phyloP scores from a whole-genome alignment of 2,797 vertebrate genomes.

The Danio tinwini region DNA sequence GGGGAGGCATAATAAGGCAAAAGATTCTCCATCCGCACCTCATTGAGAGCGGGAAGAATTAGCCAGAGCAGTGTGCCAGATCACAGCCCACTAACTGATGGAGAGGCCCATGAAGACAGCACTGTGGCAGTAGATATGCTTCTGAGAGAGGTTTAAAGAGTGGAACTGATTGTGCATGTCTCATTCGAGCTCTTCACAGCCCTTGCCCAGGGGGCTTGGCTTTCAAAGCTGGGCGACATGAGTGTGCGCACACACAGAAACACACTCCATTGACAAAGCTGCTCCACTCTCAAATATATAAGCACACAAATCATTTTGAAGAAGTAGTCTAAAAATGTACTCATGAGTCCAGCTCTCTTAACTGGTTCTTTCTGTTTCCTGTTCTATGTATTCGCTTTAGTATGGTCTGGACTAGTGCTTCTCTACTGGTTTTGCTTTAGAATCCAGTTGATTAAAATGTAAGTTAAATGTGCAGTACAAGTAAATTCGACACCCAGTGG shows the following conservation, averaged over 20 bases:
- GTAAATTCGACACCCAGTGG: no score
- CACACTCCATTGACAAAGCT: slow-evolving; percentile 85
- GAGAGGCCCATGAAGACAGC: slow-evolving; percentile 84
- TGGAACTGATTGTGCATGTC: slow-evolving; percentile 88
- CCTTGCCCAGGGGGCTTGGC: slow-evolving; percentile 82
- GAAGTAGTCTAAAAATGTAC: slow-evolving; percentile 32
- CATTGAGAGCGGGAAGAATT: slow-evolving; percentile 74
- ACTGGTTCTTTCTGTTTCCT: slow-evolving; percentile 39
- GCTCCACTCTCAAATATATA: slow-evolving; percentile 28
- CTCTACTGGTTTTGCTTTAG: background rate
- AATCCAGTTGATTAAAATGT: no score
- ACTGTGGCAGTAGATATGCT: slow-evolving; percentile 86
- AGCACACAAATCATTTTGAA: slow-evolving; percentile 29
- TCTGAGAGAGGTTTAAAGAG: slow-evolving; percentile 85
- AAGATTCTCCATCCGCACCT: slow-evolving; percentile 75
- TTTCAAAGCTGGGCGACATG: slow-evolving; percentile 84
- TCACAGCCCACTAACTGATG: slow-evolving; percentile 85
- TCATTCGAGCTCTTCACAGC: slow-evolving; percentile 84
- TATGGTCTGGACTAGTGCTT: background rate
- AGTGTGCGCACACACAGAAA: slow-evolving; percentile 69
- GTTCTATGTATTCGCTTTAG: background rate
- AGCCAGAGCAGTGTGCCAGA: slow-evolving; percentile 81
- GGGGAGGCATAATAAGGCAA: slow-evolving; percentile 67
- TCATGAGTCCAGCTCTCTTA: slow-evolving; percentile 11
- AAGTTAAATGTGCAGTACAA: no score